These are phyloP conservation scores for Heteromyza rotundicornis DNA, from an alignment of 2,888 invertebrate species.

Conservation along the genomic window DNA sequence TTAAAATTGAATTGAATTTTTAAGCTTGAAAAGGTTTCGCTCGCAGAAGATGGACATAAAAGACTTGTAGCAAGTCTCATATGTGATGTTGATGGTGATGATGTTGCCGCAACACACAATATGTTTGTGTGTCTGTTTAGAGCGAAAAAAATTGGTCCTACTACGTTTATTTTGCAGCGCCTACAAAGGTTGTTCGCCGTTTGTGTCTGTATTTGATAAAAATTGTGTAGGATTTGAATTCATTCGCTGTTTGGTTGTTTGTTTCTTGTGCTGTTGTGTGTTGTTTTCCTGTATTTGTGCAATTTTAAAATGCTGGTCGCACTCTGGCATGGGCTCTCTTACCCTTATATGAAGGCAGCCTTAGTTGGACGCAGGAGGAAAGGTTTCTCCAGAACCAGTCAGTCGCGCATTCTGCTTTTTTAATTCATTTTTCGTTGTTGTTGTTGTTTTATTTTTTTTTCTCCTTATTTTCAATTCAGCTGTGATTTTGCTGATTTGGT, in stretches of 20 bases:
- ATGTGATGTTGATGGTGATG: too few species aligned
- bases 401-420: too few species aligned
- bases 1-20: neutral
- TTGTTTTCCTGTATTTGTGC: neutral
- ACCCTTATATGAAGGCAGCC: slow-evolving; percentile 10
- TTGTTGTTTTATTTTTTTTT: neutral
- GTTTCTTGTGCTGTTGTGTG: neutral
- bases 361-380: neutral
- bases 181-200: too few species aligned
- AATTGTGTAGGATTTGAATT: slow-evolving; percentile 2
- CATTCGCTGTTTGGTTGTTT: neutral
- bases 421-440: neutral
- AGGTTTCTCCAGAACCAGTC: slow-evolving; percentile 4
- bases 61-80: slow-evolving; percentile 32
- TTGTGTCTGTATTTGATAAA: too few species aligned
- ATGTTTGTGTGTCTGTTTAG: too few species aligned
- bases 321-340: neutral
- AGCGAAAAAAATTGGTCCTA: too few species aligned
- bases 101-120: too few species aligned
- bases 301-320: neutral
- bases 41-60: slow-evolving; percentile 31
- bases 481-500: neutral
- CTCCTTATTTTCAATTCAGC: neutral
- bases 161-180: too few species aligned
- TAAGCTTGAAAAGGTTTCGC: neutral